Conservation (phyloP, 2,888 invertebrate species). For the Luperina nickerlii region DNA sequence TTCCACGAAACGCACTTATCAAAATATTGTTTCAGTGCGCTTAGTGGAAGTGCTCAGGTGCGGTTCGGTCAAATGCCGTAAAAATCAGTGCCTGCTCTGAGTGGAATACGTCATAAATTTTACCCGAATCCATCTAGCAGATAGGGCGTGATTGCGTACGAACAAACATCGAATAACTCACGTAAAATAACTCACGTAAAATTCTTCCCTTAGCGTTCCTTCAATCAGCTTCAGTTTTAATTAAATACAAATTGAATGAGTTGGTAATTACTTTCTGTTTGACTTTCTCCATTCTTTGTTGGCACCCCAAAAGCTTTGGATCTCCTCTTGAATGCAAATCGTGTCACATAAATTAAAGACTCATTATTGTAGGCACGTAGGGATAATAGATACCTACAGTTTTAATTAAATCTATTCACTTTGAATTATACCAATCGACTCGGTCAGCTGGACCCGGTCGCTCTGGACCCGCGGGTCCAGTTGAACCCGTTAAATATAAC, state of each 20-base stretch:
- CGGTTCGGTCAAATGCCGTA: too few relatives aligned
- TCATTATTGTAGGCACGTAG: neutral
- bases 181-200: neutral
- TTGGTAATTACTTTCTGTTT: conserved; percentile 49
- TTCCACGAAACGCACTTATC: too few relatives aligned
- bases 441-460: too few relatives aligned
- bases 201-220: neutral
- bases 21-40: too few relatives aligned
- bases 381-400: neutral
- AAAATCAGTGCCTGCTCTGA: too few relatives aligned
- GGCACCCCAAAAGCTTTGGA: conserved; percentile 11
- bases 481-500: too few relatives aligned
- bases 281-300: conserved; percentile 35
- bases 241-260: conserved; percentile 36
- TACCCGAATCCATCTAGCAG: neutral
- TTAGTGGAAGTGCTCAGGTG: too few relatives aligned
- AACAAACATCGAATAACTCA: neutral
- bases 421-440: too few relatives aligned
- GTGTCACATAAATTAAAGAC: conserved; percentile 22
- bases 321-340: conserved; percentile 39
- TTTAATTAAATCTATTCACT: neutral
- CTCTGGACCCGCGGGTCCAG: too few relatives aligned
- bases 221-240: conserved; percentile 13
- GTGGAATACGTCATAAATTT: neutral
- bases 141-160: neutral